A percentile compares a stretch with the other conserved stretches of the same genome.
Conservation (phyloP, 2,888 invertebrate species). For the Pyrochroa serraticornis region DNA sequence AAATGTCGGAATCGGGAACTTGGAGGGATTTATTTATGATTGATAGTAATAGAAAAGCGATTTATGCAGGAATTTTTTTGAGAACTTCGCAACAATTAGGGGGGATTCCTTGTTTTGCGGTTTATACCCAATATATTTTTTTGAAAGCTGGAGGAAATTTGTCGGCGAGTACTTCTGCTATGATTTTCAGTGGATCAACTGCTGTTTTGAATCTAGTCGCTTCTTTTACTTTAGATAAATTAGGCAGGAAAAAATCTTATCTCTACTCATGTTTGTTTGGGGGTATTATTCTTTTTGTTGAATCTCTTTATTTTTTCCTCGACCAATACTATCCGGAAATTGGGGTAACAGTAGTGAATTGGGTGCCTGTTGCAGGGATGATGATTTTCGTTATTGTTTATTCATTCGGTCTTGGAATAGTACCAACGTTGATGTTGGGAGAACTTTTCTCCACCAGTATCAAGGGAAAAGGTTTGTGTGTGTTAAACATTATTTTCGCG, state of each 20-base stretch:
- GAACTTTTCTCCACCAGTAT: slow-evolving; percentile 47
- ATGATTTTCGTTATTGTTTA: slow-evolving; percentile 39
- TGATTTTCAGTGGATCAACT: slow-evolving; percentile 35
- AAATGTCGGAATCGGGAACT: slow-evolving; percentile 46
- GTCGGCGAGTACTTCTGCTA: slow-evolving; percentile 41
- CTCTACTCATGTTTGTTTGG: slow-evolving; percentile 37
- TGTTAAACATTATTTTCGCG: slow-evolving; percentile 41
- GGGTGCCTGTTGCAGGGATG: slow-evolving; percentile 49
- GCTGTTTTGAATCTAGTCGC: slow-evolving; percentile 33
- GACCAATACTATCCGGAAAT: slow-evolving; percentile 29
- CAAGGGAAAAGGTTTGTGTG: slow-evolving; percentile 43
- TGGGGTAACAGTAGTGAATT: slow-evolving; percentile 36
- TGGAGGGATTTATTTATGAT: slow-evolving; percentile 46
- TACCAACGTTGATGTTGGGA: slow-evolving; percentile 45
- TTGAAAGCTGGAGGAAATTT: slow-evolving; percentile 46
- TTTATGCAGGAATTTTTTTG: slow-evolving; percentile 44
- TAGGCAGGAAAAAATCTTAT: slow-evolving; percentile 38
- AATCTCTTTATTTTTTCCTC: slow-evolving; percentile 42
- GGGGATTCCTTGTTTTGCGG: slow-evolving; percentile 42
- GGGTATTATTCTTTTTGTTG: slow-evolving; percentile 31
- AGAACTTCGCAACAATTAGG: slow-evolving; percentile 45
- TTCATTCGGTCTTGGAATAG: slow-evolving; percentile 40
- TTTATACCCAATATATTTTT: slow-evolving; percentile 48
- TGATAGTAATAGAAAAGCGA: slow-evolving; percentile 42
- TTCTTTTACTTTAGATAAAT: slow-evolving; percentile 33